phyloP scores from a whole-genome alignment of 2,113 vertebrate genomes.

The Monarcha castaneiventris region DNA sequence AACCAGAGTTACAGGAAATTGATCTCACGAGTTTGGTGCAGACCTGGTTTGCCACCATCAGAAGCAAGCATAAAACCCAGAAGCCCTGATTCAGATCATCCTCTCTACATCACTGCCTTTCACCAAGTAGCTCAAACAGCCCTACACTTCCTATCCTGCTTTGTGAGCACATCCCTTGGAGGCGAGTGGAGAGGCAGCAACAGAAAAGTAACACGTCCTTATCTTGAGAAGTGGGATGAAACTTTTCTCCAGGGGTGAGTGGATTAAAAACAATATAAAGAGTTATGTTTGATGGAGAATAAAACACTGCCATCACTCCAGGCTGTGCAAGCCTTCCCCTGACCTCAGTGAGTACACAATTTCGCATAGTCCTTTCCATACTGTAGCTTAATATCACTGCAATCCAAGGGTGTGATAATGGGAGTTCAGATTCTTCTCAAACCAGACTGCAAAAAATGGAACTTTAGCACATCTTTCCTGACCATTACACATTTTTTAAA shows the following conservation, averaged over 20 bases:
- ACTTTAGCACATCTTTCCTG: background rate
- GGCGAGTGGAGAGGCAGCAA: background rate
- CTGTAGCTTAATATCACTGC: background rate
- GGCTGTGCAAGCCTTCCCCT: background rate
- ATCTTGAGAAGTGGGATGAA: background rate
- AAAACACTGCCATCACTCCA: background rate
- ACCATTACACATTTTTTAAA: background rate
- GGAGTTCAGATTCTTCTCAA: background rate
- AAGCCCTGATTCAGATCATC: background rate
- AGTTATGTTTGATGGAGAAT: background rate
- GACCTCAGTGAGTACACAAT: background rate
- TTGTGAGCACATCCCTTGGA: background rate
- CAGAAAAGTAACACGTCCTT: background rate
- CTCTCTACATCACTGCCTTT: background rate
- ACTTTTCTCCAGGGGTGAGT: background rate
- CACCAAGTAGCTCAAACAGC: background rate
- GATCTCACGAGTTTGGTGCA: background rate
- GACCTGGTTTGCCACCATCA: background rate
- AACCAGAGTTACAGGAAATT: background rate
- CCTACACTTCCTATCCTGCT: rapidly evolving
- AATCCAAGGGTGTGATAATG: background rate
- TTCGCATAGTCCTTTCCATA: background rate
- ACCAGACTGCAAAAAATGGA: background rate
- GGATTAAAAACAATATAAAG: background rate
- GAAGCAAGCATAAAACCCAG: background rate